phyloP scores from a whole-genome alignment of 2,888 invertebrate species.

The Artemia sp. region DNA sequence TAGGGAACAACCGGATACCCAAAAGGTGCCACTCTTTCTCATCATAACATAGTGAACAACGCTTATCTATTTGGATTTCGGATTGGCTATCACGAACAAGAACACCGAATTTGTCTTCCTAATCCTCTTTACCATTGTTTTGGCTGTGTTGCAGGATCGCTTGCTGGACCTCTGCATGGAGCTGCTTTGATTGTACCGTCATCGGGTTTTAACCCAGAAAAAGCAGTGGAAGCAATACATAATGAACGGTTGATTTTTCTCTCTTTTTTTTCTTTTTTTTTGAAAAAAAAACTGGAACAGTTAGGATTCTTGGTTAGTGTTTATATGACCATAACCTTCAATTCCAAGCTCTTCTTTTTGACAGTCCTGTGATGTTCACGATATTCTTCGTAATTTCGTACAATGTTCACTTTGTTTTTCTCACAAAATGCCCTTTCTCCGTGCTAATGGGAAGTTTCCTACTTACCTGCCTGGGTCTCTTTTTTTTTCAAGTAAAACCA shows the following conservation, averaged over 20 bases:
- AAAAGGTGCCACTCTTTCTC: conserved; percentile 43
- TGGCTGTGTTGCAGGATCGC: conserved; percentile 47
- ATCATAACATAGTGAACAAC: conserved; percentile 59
- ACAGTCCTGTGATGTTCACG: no score
- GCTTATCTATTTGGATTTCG: conserved; percentile 43
- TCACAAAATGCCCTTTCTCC: no score
- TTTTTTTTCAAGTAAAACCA: no score
- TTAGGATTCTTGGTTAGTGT: no score
- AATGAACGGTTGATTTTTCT: conserved; percentile 42
- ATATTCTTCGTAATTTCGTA: no score
- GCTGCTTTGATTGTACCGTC: conserved; percentile 44
- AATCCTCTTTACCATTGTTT: conserved; percentile 69
- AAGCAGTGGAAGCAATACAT: conserved; percentile 44
- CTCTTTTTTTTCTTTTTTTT: conserved; percentile 9
- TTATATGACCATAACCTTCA: no score
- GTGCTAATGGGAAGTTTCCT: no score
- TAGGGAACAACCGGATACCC: conserved; percentile 36
- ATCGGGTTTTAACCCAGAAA: conserved; percentile 42
- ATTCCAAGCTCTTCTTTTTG: no score
- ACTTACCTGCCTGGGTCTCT: no score
- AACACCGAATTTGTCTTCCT: conserved; percentile 36
- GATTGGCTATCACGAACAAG: conserved; percentile 33
- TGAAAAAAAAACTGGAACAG: no score
- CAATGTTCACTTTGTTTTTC: no score
- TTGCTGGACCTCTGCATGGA: conserved; percentile 43